These are phyloP conservation scores for Colletes gigas DNA, from an alignment of 1,140 invertebrate species.

Conservation along the genomic window DNA sequence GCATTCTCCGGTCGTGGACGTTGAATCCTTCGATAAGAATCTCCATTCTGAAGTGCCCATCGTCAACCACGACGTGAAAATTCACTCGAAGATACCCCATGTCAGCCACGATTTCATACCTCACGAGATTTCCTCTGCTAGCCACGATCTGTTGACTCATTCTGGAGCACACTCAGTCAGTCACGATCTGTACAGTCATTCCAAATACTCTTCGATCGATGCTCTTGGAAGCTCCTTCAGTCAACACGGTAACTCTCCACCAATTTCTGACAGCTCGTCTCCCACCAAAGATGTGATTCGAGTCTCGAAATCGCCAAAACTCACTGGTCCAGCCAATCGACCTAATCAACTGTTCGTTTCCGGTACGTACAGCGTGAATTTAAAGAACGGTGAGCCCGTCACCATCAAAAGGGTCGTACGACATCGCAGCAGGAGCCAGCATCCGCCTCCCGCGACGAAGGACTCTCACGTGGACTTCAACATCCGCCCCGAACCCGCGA, in stretches of 20 bases:
- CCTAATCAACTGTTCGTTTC: accelerated
- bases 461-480: too few relatives aligned
- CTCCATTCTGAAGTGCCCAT: not conserved
- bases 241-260: not conserved
- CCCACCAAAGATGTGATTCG: not conserved
- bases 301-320: not conserved
- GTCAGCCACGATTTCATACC: not conserved
- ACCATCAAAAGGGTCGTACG: not conserved
- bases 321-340: too few relatives aligned
- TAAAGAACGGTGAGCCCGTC: not conserved
- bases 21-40: constrained; percentile 2
- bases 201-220: not conserved
- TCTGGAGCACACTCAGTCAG: not conserved
- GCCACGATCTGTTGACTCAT: not conserved
- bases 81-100: not conserved
- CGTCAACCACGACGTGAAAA: not conserved
- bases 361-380: not conserved
- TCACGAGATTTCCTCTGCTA: not conserved
- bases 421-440: not conserved
- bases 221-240: not conserved
- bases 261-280: not conserved
- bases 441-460: not conserved
- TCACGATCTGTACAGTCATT: not conserved
- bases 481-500: accelerated
- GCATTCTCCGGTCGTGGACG: constrained; percentile 2